These are phyloP conservation scores for Lacerta bilineata DNA, from an alignment of 2,797 vertebrate genomes.

Conservation along the genomic window DNA sequence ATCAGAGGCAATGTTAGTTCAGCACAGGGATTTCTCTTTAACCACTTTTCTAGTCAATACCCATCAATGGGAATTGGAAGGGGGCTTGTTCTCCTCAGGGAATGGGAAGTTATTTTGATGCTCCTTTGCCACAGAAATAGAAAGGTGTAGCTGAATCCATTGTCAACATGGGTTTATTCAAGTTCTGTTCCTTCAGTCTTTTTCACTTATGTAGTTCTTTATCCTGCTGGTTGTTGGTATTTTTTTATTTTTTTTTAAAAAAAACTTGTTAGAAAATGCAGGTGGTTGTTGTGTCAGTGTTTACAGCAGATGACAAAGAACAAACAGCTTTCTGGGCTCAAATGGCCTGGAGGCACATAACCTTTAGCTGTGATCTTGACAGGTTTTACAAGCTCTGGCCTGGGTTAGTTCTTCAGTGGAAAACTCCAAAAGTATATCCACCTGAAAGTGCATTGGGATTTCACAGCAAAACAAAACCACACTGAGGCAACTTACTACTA, in stretches of 20 bases:
- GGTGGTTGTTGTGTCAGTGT: not conserved
- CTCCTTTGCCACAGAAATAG: slow-evolving; percentile 2
- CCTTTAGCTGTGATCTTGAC: slow-evolving; percentile 42
- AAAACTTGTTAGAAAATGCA: slow-evolving; percentile 13
- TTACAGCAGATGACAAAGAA: slow-evolving; percentile 50
- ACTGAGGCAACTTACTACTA: not conserved
- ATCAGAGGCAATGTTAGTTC: too few species aligned
- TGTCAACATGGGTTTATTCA: not conserved
- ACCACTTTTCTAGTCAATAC: not conserved
- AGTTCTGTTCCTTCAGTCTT: slow-evolving; percentile 33
- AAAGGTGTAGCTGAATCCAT: not conserved
- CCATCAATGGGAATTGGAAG: not conserved
- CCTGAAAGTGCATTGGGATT: slow-evolving; percentile 29
- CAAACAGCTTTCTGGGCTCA: slow-evolving; percentile 27
- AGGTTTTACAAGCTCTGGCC: not conserved
- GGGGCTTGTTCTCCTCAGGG: slow-evolving; percentile 17
- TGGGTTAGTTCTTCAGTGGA: slow-evolving; percentile 15
- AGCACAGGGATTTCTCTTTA: not conserved
- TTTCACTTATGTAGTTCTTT: not conserved
- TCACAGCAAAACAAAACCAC: slow-evolving; percentile 20
- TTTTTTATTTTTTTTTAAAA: not conserved
- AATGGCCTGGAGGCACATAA: not conserved
- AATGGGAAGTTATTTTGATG: not conserved
- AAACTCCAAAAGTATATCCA: slow-evolving; percentile 1
- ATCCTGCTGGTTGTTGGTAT: too few species aligned